These are phyloP conservation scores for Saxidomus purpurata DNA, from an alignment of 1,140 invertebrate genomes.

Conservation along the genomic window DNA sequence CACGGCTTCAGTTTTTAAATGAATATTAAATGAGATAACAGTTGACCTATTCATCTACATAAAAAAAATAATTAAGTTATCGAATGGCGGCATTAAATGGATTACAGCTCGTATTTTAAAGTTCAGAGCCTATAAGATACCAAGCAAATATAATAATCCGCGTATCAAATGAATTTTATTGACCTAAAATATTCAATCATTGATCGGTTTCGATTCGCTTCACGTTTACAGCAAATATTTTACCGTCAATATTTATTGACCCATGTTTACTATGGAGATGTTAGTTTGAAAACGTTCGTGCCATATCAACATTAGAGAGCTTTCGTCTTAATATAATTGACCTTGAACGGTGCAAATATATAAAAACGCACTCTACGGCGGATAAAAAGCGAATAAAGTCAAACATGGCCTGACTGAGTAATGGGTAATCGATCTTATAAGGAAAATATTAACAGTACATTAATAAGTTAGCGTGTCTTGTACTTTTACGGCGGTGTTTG, in stretches of 20 bases:
- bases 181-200: neutral
- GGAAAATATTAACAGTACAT: no score
- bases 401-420: no score
- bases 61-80: neutral
- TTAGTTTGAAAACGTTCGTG: neutral
- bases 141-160: neutral
- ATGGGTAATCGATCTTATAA: no score
- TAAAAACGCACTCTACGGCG: neutral
- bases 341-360: neutral
- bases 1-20: no score
- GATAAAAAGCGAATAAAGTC: no score
- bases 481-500: no score
- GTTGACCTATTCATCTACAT: no score
- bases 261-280: constrained; percentile 14
- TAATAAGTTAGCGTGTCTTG: no score
- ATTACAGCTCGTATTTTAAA: neutral
- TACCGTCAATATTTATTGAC: neutral
- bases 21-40: no score
- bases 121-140: neutral
- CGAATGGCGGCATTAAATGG: neutral
- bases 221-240: constrained; percentile 10
- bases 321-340: neutral
- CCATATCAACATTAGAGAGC: neutral
- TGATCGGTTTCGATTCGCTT: neutral
- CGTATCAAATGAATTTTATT: constrained; percentile 8